Evolutionary conservation across 1,140 invertebrate genomes (phyloP), one percentile per base, ranked within the genome.

Genomic region (Acromyrmex heyeri): DNA sequence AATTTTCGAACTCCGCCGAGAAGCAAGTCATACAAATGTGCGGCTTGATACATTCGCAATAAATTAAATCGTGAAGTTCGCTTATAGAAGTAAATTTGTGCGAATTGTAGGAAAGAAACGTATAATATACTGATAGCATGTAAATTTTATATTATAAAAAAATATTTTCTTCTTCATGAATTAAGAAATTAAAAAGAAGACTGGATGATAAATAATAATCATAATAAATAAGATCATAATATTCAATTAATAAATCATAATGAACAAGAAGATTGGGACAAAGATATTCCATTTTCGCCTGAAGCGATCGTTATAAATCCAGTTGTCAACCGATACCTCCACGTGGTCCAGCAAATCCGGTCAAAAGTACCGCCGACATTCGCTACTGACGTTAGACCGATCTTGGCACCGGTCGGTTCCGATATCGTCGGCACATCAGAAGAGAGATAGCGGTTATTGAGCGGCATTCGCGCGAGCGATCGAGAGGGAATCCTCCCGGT

Each of bases 361-460:
- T 87, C 72, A 85, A 90, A 90, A 89, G 85, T 87, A 61, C 64
- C 88, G 85, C 57, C 85, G 64, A 55, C 65, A 62, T 62, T 59
- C 62, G 85, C 50, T 77, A 65, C 61, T 81, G 88, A 89, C 77
- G 27, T 73, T 50, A 64, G 88, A 87, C 78, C 88, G 75, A 87
- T 90, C 88, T 64, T 55, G 88, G 69, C 89, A 85, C 57, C 34
- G 82, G 55, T 72, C 59, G 55, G 69, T 24, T 21, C 79, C 30
- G 89, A 87, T 90, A 90, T 53, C 77, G 65, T 38, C 86, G 78
- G 38, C 88, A 55, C 38, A 86, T 24, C 16, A 75, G 87, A 81
- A 85, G 65, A 55, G 75, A 91, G 92, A 93, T 93, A 93, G 92
- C 92, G 89, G 91, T 93, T 90, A 90, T 92, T 88, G 88, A 92